A percentile compares a stretch with the other conserved stretches of the same genome.
Conservation (phyloP, 1,140 invertebrate species). For the Sitobion miscanthi region DNA sequence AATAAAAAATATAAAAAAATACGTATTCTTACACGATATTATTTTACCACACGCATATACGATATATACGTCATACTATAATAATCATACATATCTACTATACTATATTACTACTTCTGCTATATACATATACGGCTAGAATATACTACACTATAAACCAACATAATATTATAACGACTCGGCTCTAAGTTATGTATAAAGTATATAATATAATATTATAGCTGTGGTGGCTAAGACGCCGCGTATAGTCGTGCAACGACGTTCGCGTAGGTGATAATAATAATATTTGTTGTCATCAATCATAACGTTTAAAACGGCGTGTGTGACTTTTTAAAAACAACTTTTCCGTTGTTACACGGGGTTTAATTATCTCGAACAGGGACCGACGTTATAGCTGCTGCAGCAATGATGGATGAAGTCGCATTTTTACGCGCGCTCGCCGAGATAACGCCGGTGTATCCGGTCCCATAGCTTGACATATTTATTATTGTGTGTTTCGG, state of each 20-base stretch:
- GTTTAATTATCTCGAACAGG: slow-evolving; percentile 50
- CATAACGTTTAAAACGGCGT: slow-evolving; percentile 46
- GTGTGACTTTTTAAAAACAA: slow-evolving; percentile 50
- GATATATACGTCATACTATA: no score
- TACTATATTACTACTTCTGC: neutral
- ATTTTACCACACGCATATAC: no score
- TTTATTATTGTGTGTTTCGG: slow-evolving; percentile 44
- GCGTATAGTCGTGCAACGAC: neutral
- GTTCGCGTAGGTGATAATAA: slow-evolving; percentile 2
- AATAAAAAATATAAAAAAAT: neutral
- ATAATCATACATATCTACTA: no score
- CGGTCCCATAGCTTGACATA: slow-evolving; percentile 44
- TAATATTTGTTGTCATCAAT: slow-evolving; percentile 43
- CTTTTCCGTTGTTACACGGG: slow-evolving; percentile 46
- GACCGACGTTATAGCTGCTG: neutral
- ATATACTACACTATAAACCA: neutral
- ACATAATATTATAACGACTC: neutral
- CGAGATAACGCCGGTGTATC: slow-evolving; percentile 44
- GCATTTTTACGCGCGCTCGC: slow-evolving; percentile 3
- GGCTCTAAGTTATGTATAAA: neutral
- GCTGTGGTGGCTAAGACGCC: neutral
- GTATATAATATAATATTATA: neutral
- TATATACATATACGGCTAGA: neutral
- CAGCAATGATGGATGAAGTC: slow-evolving; percentile 51
- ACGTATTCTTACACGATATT: neutral